Conservation (phyloP, 2,113 vertebrate species). For the Scomber japonicus region DNA sequence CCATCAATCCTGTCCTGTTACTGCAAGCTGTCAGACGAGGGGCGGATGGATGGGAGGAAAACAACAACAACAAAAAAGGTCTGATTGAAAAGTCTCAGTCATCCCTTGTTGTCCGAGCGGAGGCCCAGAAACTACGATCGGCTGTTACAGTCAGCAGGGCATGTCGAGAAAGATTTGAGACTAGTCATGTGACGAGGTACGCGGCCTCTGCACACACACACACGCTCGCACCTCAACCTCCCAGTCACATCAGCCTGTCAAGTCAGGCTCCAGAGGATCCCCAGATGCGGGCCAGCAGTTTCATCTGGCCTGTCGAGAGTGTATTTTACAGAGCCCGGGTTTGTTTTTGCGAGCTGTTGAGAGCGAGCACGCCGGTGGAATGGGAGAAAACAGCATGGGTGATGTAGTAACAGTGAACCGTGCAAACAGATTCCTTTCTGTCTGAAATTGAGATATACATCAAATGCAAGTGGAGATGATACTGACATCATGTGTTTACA, state of each 20-base stretch:
- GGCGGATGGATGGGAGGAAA: slow-evolving; percentile 52
- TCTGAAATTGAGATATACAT: slow-evolving; percentile 68
- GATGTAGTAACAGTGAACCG: slow-evolving; percentile 64
- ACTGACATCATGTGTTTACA: slow-evolving; percentile 46
- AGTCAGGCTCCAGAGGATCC: slow-evolving; percentile 65
- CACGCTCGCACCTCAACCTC: slow-evolving; percentile 46
- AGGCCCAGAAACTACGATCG: slow-evolving; percentile 22
- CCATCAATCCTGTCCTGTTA: slow-evolving; percentile 71
- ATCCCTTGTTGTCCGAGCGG: slow-evolving; percentile 41
- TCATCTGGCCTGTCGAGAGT: slow-evolving; percentile 60
- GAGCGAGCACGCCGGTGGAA: slow-evolving; percentile 40
- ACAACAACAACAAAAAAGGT: slow-evolving; percentile 48
- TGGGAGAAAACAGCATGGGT: slow-evolving; percentile 50
- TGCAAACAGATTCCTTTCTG: slow-evolving; percentile 59
- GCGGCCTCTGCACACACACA: slow-evolving; percentile 1
- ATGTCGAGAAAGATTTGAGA: slow-evolving; percentile 68
- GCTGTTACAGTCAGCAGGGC: slow-evolving; percentile 59
- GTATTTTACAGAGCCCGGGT: slow-evolving; percentile 66
- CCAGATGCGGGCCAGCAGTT: slow-evolving; percentile 64
- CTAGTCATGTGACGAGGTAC: slow-evolving; percentile 61
- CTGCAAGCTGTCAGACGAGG: slow-evolving; percentile 62
- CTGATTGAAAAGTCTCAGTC: slow-evolving; percentile 65
- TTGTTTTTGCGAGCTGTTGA: slow-evolving; percentile 62
- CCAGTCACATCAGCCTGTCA: slow-evolving; percentile 64
- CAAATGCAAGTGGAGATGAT: slow-evolving; percentile 51